Evolutionary conservation across 2,888 invertebrate genomes (phyloP).

Genomic region (Aradus depressus): DNA sequence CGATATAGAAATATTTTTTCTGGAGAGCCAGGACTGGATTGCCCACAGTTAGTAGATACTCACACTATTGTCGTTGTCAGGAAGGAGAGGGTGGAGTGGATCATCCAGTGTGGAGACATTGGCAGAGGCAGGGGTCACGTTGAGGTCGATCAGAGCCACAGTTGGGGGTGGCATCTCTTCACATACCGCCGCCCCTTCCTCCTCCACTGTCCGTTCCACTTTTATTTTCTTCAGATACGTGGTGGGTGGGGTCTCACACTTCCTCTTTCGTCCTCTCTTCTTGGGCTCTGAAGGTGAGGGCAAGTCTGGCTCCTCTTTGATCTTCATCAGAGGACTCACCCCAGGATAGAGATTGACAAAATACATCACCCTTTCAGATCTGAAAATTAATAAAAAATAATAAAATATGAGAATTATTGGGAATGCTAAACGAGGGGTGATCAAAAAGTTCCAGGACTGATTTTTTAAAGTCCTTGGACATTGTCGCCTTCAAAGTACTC

Average conservation of each 20-base stretch:
- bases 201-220: background rate
- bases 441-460: too few species aligned
- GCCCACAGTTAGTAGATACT: too few species aligned
- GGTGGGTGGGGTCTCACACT: conserved; percentile 10
- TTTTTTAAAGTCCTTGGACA: too few species aligned
- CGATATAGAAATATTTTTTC: too few species aligned
- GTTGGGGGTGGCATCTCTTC: conserved; percentile 1
- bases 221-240: conserved; percentile 3
- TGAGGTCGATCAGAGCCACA: conserved; percentile 12
- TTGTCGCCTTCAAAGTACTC: too few species aligned
- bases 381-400: conserved; percentile 8
- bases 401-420: too few species aligned
- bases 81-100: too few species aligned
- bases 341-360: conserved; percentile 18
- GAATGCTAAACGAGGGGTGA: too few species aligned
- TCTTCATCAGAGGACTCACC: background rate
- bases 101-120: too few species aligned
- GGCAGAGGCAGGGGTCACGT: too few species aligned
- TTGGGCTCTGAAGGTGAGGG: background rate
- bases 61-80: too few species aligned
- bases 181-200: background rate
- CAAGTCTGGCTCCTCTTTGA: background rate
- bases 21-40: too few species aligned
- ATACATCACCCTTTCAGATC: conserved; percentile 20
- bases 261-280: conserved; percentile 20